phyloP scores from a whole-genome alignment of 2,113 vertebrate species.

The Pica pica region DNA sequence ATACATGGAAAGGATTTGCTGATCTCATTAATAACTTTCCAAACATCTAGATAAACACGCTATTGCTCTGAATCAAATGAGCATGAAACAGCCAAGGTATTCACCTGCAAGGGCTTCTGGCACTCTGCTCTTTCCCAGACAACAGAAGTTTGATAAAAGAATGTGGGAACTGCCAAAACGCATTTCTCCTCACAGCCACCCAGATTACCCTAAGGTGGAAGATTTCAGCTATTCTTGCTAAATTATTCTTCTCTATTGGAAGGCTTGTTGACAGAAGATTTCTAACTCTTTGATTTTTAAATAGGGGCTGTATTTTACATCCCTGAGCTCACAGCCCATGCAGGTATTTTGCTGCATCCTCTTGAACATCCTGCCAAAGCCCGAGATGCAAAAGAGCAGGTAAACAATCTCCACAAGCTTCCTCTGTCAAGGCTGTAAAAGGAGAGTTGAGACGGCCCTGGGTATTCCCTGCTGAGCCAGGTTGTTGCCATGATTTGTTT shows the following conservation, averaged over 20 bases:
- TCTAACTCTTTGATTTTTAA: neutral
- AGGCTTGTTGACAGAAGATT: neutral
- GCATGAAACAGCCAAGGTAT: slow-evolving; percentile 69
- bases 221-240: slow-evolving; percentile 24
- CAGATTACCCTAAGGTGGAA: slow-evolving; percentile 26
- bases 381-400: neutral
- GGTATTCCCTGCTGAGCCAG: neutral
- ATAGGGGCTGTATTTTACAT: neutral
- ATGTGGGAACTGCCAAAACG: slow-evolving; percentile 53
- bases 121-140: slow-evolving; percentile 59
- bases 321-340: neutral
- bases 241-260: slow-evolving; percentile 1
- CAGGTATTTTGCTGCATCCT: neutral
- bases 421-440: neutral
- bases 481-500: slow-evolving; percentile 3
- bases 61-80: slow-evolving; percentile 66
- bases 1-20: slow-evolving; percentile 58
- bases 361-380: neutral
- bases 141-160: slow-evolving; percentile 60
- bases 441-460: neutral
- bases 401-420: neutral
- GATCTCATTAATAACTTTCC: slow-evolving; percentile 71
- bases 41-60: slow-evolving; percentile 67
- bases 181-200: slow-evolving; percentile 9
- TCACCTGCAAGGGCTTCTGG: slow-evolving; percentile 75